Conservation (phyloP, 2,113 vertebrate genomes). For the Chiloscyllium plagiosum region DNA sequence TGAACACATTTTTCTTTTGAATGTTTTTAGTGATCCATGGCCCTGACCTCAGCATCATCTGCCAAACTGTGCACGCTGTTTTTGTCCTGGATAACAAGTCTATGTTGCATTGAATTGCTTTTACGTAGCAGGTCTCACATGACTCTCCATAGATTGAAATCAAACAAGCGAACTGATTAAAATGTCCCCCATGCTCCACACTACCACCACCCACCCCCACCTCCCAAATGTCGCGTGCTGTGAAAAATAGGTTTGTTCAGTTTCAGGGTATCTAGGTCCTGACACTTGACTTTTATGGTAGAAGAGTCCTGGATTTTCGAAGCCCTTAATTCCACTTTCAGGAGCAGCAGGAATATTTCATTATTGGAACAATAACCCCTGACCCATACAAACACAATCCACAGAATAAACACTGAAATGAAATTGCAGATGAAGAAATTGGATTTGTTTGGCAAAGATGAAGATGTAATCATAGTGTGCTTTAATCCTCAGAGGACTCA, state of each 20-base stretch:
- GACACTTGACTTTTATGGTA: not conserved
- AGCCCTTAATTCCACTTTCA: constrained; percentile 9
- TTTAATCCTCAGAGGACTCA: not conserved
- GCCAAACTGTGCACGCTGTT: not conserved
- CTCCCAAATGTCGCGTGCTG: not conserved
- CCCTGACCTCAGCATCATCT: not conserved
- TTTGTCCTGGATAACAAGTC: not conserved
- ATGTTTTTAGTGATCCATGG: not conserved
- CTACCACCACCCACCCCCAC: no score
- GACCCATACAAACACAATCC: constrained; percentile 23
- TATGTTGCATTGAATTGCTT: not conserved
- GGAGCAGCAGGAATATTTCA: constrained; percentile 20
- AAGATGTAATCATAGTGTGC: not conserved
- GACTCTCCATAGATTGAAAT: not conserved
- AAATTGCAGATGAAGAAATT: constrained; percentile 26
- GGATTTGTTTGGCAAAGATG: constrained; percentile 30
- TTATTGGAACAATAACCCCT: constrained; percentile 25
- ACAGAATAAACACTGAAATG: constrained; percentile 4
- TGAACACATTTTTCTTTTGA: not conserved
- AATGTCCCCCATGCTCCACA: not conserved
- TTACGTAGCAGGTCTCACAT: not conserved
- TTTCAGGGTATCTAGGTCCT: not conserved
- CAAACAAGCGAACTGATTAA: not conserved
- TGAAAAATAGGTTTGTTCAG: constrained; percentile 1
- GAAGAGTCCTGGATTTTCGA: not conserved